Percentiles rank a stretch among this genome's conserved stretches.
phyloP scores from a whole-genome alignment of 2,113 vertebrate species.

The Alethe castanea region DNA sequence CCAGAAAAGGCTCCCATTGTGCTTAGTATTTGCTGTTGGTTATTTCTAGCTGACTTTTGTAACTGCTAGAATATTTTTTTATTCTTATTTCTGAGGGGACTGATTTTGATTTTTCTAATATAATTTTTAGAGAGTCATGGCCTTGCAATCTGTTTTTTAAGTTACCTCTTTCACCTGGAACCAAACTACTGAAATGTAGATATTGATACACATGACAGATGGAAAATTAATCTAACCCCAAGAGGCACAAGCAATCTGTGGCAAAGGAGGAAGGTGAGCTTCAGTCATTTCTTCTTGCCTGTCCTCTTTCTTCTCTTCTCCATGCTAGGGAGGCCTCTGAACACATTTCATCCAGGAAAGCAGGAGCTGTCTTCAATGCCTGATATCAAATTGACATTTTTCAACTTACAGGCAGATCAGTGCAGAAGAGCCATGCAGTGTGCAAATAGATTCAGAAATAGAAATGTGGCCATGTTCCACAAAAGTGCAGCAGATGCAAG shows the following conservation, averaged over 20 bases:
- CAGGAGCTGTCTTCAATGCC: not conserved
- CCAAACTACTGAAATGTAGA: not conserved
- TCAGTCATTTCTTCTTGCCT: not conserved
- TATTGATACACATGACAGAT: not conserved
- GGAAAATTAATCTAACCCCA: not conserved
- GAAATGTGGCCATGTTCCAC: accelerated
- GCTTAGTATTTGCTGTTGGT: not conserved
- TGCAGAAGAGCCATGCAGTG: not conserved
- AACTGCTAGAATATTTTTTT: not conserved
- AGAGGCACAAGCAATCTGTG: not conserved
- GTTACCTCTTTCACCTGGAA: not conserved
- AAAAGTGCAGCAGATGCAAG: not conserved
- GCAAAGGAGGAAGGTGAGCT: not conserved
- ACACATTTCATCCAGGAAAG: not conserved
- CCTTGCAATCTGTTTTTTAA: not conserved
- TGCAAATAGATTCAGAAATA: not conserved
- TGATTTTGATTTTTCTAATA: not conserved
- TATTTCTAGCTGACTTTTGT: not conserved
- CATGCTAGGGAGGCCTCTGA: not conserved
- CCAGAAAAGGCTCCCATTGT: not conserved
- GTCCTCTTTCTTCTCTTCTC: not conserved
- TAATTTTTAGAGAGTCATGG: not conserved
- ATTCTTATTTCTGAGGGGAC: not conserved
- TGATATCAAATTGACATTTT: not conserved
- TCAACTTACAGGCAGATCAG: not conserved